phyloP scores from a whole-genome alignment of 2,888 invertebrate species.

The Drosophila hamatofila region DNA sequence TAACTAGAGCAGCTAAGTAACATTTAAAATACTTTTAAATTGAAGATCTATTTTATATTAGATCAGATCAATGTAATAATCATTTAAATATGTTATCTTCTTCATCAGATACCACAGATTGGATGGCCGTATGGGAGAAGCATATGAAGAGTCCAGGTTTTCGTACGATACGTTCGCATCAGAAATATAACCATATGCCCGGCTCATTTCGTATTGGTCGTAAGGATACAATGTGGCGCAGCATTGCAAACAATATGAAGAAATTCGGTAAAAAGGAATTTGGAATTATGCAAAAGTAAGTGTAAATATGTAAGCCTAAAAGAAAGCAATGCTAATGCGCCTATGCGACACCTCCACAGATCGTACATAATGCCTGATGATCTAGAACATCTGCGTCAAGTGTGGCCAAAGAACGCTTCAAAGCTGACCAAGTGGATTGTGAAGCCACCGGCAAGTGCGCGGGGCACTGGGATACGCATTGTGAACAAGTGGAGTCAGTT shows the following conservation, averaged over 20 bases:
- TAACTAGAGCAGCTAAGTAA: too few species aligned
- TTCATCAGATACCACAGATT: slow-evolving; percentile 91
- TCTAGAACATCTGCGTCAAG: slow-evolving; percentile 91
- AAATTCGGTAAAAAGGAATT: slow-evolving; percentile 89
- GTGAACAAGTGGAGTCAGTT: slow-evolving; percentile 97
- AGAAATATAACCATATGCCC: slow-evolving; percentile 99
- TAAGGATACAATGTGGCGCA: slow-evolving; percentile 96
- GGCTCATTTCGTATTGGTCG: slow-evolving; percentile 99
- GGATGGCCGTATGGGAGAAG: slow-evolving; percentile 99
- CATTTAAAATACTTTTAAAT: not conserved
- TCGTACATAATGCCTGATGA: slow-evolving; percentile 97
- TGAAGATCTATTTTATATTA: not conserved
- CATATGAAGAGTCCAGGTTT: slow-evolving; percentile 98
- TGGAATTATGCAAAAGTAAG: slow-evolving; percentile 93
- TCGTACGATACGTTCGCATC: slow-evolving; percentile 92
- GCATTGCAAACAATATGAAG: slow-evolving; percentile 88
- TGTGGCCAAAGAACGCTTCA: slow-evolving; percentile 93
- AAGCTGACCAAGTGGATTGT: slow-evolving; percentile 96
- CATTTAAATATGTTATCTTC: not conserved
- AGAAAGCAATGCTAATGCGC: not conserved
- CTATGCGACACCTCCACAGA: slow-evolving; percentile 79
- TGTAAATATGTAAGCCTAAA: not conserved
- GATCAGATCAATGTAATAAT: too few species aligned
- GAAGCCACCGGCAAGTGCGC: slow-evolving; percentile 98
- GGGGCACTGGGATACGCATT: slow-evolving; percentile 98